A percentile compares a stretch with the other conserved stretches of the same genome.
Evolutionary conservation across 2,888 invertebrate species (phyloP).

Genomic region (Alloplasta piceator): DNA sequence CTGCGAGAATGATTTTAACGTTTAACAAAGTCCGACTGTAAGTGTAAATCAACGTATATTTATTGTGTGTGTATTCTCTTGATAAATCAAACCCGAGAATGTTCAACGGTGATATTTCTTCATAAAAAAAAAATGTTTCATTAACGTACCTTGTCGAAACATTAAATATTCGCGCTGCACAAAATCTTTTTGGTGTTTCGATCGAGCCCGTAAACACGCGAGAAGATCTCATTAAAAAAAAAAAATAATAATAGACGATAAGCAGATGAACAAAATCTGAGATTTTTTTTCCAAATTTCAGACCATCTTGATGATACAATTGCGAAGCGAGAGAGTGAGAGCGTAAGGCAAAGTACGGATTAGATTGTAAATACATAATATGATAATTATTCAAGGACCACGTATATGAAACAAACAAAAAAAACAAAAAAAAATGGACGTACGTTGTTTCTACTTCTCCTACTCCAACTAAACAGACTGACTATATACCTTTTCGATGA

Average conservation of each 20-base stretch:
- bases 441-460: conserved; percentile 72
- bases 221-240: conserved; percentile 27
- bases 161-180: background rate
- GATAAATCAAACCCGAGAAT: conserved; percentile 28
- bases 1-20: conserved; percentile 55
- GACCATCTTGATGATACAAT: conserved; percentile 24
- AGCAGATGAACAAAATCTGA: background rate
- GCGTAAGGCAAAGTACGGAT: conserved; percentile 49
- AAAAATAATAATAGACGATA: conserved; percentile 41
- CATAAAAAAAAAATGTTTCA: conserved; percentile 29
- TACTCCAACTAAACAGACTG: conserved; percentile 80
- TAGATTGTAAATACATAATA: conserved; percentile 56
- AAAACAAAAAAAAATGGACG: conserved; percentile 53
- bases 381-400: conserved; percentile 62
- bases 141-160: background rate
- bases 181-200: conserved; percentile 29
- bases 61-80: conserved; percentile 57
- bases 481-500: conserved; percentile 79
- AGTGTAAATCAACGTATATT: conserved; percentile 55
- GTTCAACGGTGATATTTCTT: conserved; percentile 52
- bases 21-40: conserved; percentile 60
- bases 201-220: conserved; percentile 9
- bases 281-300: conserved; percentile 31
- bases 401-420: conserved; percentile 35
- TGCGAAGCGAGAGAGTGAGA: conserved; percentile 11